phyloP scores from a whole-genome alignment of 2,888 invertebrate species.

The Embidobia sp. region DNA sequence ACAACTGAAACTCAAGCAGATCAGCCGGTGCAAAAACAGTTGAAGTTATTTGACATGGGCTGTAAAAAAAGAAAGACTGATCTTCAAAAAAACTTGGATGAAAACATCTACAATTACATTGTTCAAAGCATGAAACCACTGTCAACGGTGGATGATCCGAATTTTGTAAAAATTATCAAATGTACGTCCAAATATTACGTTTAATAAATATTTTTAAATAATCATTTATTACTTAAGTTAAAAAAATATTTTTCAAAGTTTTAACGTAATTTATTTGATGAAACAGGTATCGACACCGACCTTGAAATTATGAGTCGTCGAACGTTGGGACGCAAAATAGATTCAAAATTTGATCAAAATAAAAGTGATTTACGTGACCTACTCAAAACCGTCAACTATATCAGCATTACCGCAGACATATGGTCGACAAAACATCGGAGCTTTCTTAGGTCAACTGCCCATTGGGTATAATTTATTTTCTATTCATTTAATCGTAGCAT shows the following conservation, averaged over 20 bases:
- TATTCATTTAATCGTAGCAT: too few species aligned
- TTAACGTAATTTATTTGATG: not conserved
- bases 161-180: constrained; percentile 17
- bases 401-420: constrained; percentile 8
- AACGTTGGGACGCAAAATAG: constrained; percentile 14
- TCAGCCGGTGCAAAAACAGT: too few species aligned
- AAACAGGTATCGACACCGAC: not conserved
- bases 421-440: constrained; percentile 19
- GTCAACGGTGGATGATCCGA: constrained; percentile 10
- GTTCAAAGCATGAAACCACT: constrained; percentile 17
- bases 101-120: constrained; percentile 11
- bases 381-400: not conserved
- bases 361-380: not conserved
- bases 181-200: not conserved
- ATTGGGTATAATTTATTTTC: too few species aligned
- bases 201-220: too few species aligned
- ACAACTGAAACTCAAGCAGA: too few species aligned
- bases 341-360: not conserved
- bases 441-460: constrained; percentile 3
- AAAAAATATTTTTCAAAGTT: not conserved
- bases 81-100: not conserved
- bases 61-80: not conserved
- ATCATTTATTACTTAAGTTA: too few species aligned
- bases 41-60: too few species aligned
- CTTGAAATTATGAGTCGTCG: not conserved